Conservation (phyloP, 1,140 invertebrate species). For the Psilanteris sp. region DNA sequence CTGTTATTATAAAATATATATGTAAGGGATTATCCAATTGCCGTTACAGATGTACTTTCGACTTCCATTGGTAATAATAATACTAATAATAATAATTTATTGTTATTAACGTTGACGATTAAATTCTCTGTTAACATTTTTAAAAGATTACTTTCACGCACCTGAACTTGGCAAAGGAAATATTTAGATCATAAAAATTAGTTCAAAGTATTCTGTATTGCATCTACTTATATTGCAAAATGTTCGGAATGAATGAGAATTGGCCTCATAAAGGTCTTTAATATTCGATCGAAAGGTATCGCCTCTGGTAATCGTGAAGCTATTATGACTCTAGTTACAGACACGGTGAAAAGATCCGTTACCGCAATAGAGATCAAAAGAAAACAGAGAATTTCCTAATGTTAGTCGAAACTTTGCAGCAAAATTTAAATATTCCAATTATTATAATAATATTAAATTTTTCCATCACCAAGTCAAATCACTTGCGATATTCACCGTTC, state of each 20-base stretch:
- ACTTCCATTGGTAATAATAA: too few species aligned
- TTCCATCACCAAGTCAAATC: too few species aligned
- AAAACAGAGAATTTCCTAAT: slow-evolving; percentile 24
- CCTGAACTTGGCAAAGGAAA: slow-evolving; percentile 41
- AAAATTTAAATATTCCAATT: too few species aligned
- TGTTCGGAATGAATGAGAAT: slow-evolving; percentile 24
- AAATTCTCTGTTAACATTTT: too few species aligned
- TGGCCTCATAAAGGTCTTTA: slow-evolving; percentile 48
- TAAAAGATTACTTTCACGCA: slow-evolving; percentile 5
- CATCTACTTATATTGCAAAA: slow-evolving; percentile 34
- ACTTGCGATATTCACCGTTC: too few species aligned
- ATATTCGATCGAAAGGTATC: slow-evolving; percentile 54
- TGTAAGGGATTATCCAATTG: too few species aligned
- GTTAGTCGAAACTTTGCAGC: slow-evolving; percentile 29
- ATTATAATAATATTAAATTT: too few species aligned
- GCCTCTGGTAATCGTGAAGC: slow-evolving; percentile 44
- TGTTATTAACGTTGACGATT: too few species aligned
- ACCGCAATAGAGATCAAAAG: slow-evolving; percentile 21
- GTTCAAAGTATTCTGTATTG: slow-evolving; percentile 30
- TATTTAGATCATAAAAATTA: slow-evolving; percentile 28
- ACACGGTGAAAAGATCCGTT: slow-evolving; percentile 27
- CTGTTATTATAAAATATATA: too few species aligned
- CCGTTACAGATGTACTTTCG: too few species aligned
- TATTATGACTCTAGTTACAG: slow-evolving; percentile 40
- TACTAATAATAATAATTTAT: too few species aligned